Evolutionary conservation across 2,888 invertebrate species (phyloP), one percentile per base, ranked within the genome.

Genomic region (Cryptus viduatorius): DNA sequence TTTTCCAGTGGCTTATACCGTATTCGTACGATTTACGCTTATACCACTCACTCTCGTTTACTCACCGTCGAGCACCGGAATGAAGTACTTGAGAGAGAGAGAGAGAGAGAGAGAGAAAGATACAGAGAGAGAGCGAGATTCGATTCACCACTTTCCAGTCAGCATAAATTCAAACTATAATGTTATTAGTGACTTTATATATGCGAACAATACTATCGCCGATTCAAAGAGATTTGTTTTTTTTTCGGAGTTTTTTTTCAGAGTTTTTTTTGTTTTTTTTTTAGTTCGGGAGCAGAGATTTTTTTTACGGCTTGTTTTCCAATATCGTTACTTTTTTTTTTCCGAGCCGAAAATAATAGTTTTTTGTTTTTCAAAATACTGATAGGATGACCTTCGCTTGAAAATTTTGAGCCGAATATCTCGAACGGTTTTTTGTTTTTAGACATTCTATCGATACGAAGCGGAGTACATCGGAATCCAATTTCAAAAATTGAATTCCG

Each of bases 1-100:
- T 83, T 83, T 71, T 65, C 48, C 16, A 61, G 59, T 67, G 29
- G 67, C 68, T 50, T 37, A 50, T 50, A 65, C 37, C 10, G 48
- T 48, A 56, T 56, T 19, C 37, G n/a, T n/a, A 5, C 71, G 50
- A 61, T 42, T 59, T 65, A 65, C 71, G 29, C 69, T 64, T 29
- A 48, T 46, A 50, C 31, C 10, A 42, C 67, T 73, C 56, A 19
- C 44, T 71, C 24, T 48, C 59, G 24, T 56, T 71, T 71, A 42
- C 56, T 69, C 42, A 53, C n/a, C 31, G 29, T 8, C 50, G n/a
- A 31, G 31, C n/a, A 16, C 31, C 31, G 50, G 53, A 50, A 31
- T 50, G 37, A 69, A 69, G 10, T 31, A 10, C 31, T 10, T 16
- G 69, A 50, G 16, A 3, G 31, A 8, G 69, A 29, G 12, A 65